Evolutionary conservation across 2,113 vertebrate species (phyloP).

Genomic region (Tachysurus fulvidraco): DNA sequence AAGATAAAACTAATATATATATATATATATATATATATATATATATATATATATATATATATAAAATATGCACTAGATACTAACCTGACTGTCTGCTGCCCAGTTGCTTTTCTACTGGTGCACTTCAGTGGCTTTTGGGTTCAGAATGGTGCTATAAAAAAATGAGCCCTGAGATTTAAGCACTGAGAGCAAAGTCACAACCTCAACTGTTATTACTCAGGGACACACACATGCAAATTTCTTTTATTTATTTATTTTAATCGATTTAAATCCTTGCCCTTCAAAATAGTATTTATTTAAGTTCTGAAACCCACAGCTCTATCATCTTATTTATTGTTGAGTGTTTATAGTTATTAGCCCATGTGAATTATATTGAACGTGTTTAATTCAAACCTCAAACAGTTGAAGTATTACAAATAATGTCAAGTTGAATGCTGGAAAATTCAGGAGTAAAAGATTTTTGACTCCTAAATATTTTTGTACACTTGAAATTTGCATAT

Average conservation of each 20-base stretch:
- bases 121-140: slow-evolving; percentile 81
- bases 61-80: slow-evolving; percentile 88
- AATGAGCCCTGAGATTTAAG: slow-evolving; percentile 87
- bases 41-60: too few species aligned
- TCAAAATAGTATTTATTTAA: neutral
- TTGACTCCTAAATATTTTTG: neutral
- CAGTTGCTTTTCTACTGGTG: slow-evolving; percentile 66
- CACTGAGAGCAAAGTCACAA: slow-evolving; percentile 82
- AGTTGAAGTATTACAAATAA: neutral
- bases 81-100: slow-evolving; percentile 79
- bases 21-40: too few species aligned
- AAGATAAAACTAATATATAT: neutral
- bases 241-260: too few species aligned
- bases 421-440: neutral
- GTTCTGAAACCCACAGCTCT: neutral
- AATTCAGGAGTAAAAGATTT: neutral
- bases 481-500: neutral
- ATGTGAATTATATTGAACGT: neutral
- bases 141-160: slow-evolving; percentile 86
- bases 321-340: neutral
- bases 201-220: slow-evolving; percentile 91
- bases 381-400: neutral
- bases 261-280: neutral
- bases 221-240: slow-evolving; percentile 75
- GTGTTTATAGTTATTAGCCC: neutral